Percentiles rank a stretch among this genome's conserved stretches.
Evolutionary conservation across 2,797 vertebrate genomes (phyloP).

Genomic region (Coracias cyanogaster): DNA sequence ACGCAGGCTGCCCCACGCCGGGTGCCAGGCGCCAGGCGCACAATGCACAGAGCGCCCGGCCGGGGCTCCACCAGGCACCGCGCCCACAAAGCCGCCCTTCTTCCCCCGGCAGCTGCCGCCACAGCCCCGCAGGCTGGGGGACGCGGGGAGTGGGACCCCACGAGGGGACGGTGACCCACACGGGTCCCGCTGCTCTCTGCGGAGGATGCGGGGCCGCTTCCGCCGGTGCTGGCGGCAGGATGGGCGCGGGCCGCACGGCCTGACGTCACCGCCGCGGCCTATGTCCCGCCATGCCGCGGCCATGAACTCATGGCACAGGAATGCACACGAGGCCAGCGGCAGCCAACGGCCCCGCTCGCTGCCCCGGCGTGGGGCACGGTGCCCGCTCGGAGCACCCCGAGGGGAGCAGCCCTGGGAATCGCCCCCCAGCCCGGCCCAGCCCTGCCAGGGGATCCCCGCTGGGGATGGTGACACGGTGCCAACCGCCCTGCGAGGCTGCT

Average conservation of each 20-base stretch:
- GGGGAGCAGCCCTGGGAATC: not conserved
- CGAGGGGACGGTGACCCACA: rapidly evolving
- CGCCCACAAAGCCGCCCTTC: slow-evolving; percentile 38
- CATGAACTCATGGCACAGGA: slow-evolving; percentile 67
- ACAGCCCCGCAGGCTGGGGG: rapidly evolving
- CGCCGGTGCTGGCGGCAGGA: not conserved
- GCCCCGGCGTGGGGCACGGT: not conserved
- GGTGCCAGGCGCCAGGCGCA: slow-evolving; percentile 1
- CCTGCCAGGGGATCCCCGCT: rapidly evolving
- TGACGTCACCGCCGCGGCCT: not conserved
- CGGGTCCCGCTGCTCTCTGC: rapidly evolving
- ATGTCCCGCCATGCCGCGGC: not conserved
- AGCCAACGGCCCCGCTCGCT: not conserved
- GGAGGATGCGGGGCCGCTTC: not conserved
- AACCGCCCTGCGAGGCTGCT: rapidly evolving
- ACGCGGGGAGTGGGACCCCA: not conserved
- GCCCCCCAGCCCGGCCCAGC: rapidly evolving
- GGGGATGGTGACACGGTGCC: rapidly evolving
- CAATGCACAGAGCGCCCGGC: slow-evolving; percentile 8
- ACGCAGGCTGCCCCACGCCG: rapidly evolving
- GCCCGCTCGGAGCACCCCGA: not conserved
- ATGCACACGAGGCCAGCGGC: not conserved
- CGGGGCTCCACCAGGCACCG: not conserved
- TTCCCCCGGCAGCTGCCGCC: not conserved
- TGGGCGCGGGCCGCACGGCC: not conserved